Base-by-base conservation (phyloP, 2,113 vertebrate species). In the Pogonocichla stellata region DNA sequence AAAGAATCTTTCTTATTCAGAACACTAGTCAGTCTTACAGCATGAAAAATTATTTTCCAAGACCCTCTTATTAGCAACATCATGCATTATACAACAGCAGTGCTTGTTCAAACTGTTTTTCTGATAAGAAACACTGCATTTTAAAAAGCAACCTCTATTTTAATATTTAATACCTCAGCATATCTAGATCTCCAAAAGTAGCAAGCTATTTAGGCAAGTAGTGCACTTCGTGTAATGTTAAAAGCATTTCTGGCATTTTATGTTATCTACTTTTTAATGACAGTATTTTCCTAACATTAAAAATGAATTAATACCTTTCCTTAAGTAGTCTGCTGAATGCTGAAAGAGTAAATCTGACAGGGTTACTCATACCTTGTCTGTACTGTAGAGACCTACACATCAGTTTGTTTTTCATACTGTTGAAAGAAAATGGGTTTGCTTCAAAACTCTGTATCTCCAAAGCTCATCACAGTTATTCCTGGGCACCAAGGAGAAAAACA, bases 171-270 rank as follows among this genome's bases (percentile, higher is more conserved):
- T 98, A 98, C 74, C 81, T 93, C 92, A 96, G 97, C 93, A 97
- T 97, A 97, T 97, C 98, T 96, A 93, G 95, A 96, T 96, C 96
- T 98, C 97, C 94, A 97, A 98, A 98, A 97, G 97, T 96, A 98
- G 97, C 94, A 95, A 97, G 95, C 97, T 97, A 98, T 97, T 98
- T 98, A 95, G 97, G 96, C 97, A 97, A 97, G 97, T 94, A 97
- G 96, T 97, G 94, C 97, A 97, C 96, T 98, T 97, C 78, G 60
- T 97, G 78, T 96, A 97, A 97, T 89, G 97, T 97, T 98, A 98
- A 98, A 98, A 98, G 98, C 98, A 98, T 98, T 98, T 97, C 96
- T 98, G 98, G 98, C 97, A 96, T 98, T 98, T 98, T 98, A 96
- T 98, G 96, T 97, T 97, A 98, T 97, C 97, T 98, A 94, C 94